Conservation (phyloP, 2,888 invertebrate species). For the Dynastes maya region DNA sequence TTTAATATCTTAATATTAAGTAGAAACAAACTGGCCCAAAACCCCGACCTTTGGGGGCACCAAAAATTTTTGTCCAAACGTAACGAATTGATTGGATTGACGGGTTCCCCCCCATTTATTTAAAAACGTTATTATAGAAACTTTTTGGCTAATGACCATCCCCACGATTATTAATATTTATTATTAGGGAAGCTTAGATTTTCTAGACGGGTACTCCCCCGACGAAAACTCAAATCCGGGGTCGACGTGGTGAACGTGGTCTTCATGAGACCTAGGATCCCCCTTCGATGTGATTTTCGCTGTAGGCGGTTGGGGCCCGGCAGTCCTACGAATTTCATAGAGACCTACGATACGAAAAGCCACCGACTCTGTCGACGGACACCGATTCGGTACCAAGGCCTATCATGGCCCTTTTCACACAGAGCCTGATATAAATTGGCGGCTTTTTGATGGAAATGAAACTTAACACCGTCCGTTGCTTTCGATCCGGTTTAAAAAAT, state of each 20-base stretch:
- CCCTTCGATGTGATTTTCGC: slow-evolving; percentile 87
- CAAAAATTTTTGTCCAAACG: too few relatives aligned
- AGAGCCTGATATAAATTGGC: slow-evolving; percentile 83
- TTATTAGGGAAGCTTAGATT: slow-evolving; percentile 64
- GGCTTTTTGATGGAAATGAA: slow-evolving; percentile 86
- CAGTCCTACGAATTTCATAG: slow-evolving; percentile 86
- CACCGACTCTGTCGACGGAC: slow-evolving; percentile 78
- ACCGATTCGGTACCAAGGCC: slow-evolving; percentile 81
- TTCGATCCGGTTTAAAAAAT: slow-evolving; percentile 89
- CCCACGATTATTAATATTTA: slow-evolving; percentile 52
- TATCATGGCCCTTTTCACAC: slow-evolving; percentile 84
- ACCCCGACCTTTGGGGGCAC: too few relatives aligned
- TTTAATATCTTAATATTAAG: too few relatives aligned
- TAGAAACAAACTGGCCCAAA: too few relatives aligned
- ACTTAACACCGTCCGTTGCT: slow-evolving; percentile 87
- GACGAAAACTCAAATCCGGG: slow-evolving; percentile 55
- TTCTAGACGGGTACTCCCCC: slow-evolving; percentile 59
- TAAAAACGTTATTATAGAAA: too few relatives aligned
- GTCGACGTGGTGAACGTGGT: slow-evolving; percentile 67
- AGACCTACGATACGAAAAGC: slow-evolving; percentile 85
- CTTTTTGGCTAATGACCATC: too few relatives aligned
- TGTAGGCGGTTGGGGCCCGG: slow-evolving; percentile 90
- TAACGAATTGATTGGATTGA: too few relatives aligned
- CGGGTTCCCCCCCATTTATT: too few relatives aligned
- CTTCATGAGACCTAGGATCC: slow-evolving; percentile 81